Evolutionary conservation across 23 tunicate genomes (phyloP).

Genomic region (Ciona savignyi): DNA sequence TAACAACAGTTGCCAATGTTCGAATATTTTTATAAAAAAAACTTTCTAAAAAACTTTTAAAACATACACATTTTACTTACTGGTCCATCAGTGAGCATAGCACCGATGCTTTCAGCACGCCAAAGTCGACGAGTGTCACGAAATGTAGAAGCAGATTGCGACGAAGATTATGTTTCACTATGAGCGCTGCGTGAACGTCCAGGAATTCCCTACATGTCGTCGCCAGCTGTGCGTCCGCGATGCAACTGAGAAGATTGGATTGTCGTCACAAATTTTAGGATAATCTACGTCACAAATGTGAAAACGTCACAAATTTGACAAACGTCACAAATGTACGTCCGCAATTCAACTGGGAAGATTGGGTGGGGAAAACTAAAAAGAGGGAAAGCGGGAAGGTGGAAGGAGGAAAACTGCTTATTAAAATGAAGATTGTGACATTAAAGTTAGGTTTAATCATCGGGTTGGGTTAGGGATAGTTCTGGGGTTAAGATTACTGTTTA

Average conservation of each 20-base stretch:
- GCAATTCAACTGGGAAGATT: too few relatives aligned
- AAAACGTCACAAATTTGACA: neutral
- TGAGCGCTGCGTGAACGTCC: slow-evolving; percentile 24
- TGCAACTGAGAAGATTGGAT: too few relatives aligned
- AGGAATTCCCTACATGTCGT: slow-evolving; percentile 32
- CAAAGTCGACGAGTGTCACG: slow-evolving; percentile 75
- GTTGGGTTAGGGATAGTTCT: too few relatives aligned
- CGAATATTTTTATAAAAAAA: too few relatives aligned
- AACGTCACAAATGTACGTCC: neutral
- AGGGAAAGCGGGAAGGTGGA: too few relatives aligned
- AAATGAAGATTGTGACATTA: too few relatives aligned
- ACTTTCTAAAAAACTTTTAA: too few relatives aligned
- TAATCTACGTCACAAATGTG: neutral
- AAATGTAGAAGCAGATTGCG: slow-evolving; percentile 79
- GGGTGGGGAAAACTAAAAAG: too few relatives aligned
- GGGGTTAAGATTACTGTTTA: too few relatives aligned
- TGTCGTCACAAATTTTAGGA: neutral
- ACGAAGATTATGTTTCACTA: slow-evolving; percentile 43
- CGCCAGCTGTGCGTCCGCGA: slow-evolving; percentile 61
- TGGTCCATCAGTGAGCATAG: slow-evolving; percentile 57
- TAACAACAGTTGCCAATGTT: too few relatives aligned
- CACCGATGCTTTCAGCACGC: slow-evolving; percentile 76
- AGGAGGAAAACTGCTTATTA: too few relatives aligned
- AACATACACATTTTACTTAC: slow-evolving; percentile 18
- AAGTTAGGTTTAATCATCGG: too few relatives aligned